Base-by-base conservation (phyloP, 2,888 invertebrate genomes). In the Polymixis lichenea region DNA sequence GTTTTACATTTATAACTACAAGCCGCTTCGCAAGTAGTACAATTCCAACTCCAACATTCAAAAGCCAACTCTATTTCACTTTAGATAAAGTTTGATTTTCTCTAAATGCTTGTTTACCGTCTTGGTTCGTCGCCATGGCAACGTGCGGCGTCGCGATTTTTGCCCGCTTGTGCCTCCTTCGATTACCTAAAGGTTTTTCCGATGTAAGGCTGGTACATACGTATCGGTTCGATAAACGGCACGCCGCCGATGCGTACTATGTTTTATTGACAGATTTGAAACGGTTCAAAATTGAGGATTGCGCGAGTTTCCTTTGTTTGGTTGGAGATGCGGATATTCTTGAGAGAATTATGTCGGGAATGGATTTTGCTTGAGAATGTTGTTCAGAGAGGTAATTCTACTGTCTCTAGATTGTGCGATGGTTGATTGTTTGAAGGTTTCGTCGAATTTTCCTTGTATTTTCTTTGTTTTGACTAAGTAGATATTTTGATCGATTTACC, bases 1-100 rank as follows among this genome's bases (percentile, higher is more conserved):
- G 96, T 96, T 96, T 96, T 96, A 96, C 96, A 96, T 96, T 96
- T 96, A 96, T 96, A 95, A 95, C 93, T 95, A 95, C 96, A 95
- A 93, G 93, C 92, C 90, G 88, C 91, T 91, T 92, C 90, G 90
- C 88, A 87, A 83, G 78, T 80, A 78, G 70, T 77, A 82, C 78
- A 75, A 72, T 78, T 82, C 80, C 32, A 28, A 89, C 84, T 85
- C 66, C 85, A 75, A 77, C 68, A 70, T 53, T 80, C 75, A 56
- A 84, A 87, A 84, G 66, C 53, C 69, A 66, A 87, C 88, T 87
- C 75, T 92, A 90, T 88, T 66, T 68, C 70, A 53, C 51, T 84
- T n/a, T 11, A n/a, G 49, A 71, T 69, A 75, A 64, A 43, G 64
- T 87, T 92, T 90, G 70, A 85, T 89, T 85, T 84, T 80, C 62